Percentiles rank a stretch among this genome's conserved stretches.
These are phyloP conservation scores for Epizoanthus fatuus DNA, from an alignment of 92 coral and sea anemone species.

Conservation along the genomic window DNA sequence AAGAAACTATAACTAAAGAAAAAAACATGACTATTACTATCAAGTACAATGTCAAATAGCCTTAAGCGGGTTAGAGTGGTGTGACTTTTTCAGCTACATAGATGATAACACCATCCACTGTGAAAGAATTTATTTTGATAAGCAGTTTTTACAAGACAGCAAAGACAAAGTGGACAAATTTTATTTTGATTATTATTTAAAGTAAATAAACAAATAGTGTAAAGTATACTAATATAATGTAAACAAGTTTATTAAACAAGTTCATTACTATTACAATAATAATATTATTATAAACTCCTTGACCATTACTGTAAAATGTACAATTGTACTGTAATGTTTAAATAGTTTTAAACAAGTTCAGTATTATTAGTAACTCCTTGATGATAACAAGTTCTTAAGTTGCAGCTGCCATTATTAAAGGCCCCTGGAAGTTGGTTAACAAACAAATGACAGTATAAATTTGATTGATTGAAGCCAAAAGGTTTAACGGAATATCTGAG, in stretches of 20 bases:
- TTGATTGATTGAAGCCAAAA: slow-evolving; percentile 59
- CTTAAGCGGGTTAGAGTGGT: slow-evolving; percentile 71
- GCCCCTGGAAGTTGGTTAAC: slow-evolving; percentile 53
- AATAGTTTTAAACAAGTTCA: too few species aligned
- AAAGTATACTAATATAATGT: too few species aligned
- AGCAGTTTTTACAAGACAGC: slow-evolving; percentile 48
- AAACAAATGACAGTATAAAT: slow-evolving; percentile 66
- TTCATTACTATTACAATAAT: too few species aligned
- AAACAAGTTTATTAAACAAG: not conserved
- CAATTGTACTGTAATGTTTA: too few species aligned
- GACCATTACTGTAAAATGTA: too few species aligned
- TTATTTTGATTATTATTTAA: slow-evolving; percentile 59
- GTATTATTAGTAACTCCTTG: not conserved
- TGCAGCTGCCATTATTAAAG: slow-evolving; percentile 13
- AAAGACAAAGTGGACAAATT: slow-evolving; percentile 66
- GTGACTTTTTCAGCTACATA: slow-evolving; percentile 60
- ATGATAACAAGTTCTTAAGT: too few species aligned
- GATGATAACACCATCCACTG: slow-evolving; percentile 38
- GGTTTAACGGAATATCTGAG: slow-evolving; percentile 33
- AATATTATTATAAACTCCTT: too few species aligned
- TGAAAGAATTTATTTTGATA: slow-evolving; percentile 58
- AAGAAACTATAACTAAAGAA: slow-evolving; percentile 49
- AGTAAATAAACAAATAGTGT: not conserved
- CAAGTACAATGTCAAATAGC: slow-evolving; percentile 77
- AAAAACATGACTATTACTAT: slow-evolving; percentile 49